phyloP scores from a whole-genome alignment of 2,113 vertebrate species.

The Petrocephalus zakoni region DNA sequence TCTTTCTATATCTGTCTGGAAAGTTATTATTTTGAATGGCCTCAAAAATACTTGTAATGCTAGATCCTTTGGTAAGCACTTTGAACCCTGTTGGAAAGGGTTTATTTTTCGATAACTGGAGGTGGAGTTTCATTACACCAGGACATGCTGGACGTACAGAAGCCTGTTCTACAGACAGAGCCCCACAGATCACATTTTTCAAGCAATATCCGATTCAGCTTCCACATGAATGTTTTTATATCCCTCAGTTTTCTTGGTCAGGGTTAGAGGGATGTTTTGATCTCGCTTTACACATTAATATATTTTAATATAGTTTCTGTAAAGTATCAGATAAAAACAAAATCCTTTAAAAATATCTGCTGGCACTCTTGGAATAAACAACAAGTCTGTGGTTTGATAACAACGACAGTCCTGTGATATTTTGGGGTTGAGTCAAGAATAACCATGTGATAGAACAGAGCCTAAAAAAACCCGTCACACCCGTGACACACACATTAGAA shows the following conservation, averaged over 20 bases:
- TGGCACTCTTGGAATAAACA: not conserved
- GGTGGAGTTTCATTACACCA: not conserved
- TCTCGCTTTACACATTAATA: not conserved
- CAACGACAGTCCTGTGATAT: not conserved
- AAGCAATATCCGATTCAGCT: not conserved
- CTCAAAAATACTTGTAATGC: not conserved
- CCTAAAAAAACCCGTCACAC: not conserved
- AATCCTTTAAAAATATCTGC: not conserved
- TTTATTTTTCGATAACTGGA: not conserved
- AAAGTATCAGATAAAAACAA: not conserved
- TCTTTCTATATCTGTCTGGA: not conserved
- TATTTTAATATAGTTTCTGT: not conserved
- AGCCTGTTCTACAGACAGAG: not conserved
- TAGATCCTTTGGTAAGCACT: not conserved
- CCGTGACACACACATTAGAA: not conserved
- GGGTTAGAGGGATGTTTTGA: not conserved
- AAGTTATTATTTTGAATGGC: not conserved
- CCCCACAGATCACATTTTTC: not conserved
- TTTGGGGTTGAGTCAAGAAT: not conserved
- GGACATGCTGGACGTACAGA: not conserved
- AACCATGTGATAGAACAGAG: not conserved
- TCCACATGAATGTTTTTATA: not conserved
- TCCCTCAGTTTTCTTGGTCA: not conserved
- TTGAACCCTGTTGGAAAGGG: not conserved
- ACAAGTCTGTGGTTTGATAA: not conserved